Evolutionary conservation across 2,113 vertebrate genomes (phyloP).

Genomic region (Eidolon helvum): DNA sequence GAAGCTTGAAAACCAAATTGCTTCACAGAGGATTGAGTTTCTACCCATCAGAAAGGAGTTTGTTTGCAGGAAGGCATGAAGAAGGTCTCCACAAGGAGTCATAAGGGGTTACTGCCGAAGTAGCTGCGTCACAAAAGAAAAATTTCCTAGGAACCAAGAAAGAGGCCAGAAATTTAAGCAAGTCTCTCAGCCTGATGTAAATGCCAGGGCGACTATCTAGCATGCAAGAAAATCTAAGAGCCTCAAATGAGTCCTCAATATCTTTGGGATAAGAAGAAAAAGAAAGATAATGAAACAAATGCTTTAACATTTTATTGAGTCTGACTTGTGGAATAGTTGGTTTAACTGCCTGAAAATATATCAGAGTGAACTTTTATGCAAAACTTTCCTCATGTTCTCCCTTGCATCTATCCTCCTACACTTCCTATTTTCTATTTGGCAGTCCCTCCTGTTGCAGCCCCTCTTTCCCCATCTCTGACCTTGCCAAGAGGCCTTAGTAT

Average conservation of each 20-base stretch:
- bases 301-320: background rate
- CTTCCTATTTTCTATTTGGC: background rate
- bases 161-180: background rate
- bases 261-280: background rate
- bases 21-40: background rate
- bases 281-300: background rate
- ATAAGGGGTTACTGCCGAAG: background rate
- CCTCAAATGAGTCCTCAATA: constrained; percentile 7
- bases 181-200: background rate
- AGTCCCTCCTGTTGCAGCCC: accelerated
- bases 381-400: background rate
- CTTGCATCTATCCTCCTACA: background rate
- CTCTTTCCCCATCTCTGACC: background rate
- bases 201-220: background rate
- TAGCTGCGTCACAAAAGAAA: background rate
- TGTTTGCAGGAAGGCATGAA: background rate
- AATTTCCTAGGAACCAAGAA: background rate
- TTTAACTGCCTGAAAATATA: background rate
- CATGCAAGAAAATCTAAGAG: background rate
- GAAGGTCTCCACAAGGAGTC: background rate
- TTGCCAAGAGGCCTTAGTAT: background rate
- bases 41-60: background rate
- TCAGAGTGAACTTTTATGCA: background rate
- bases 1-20: background rate
- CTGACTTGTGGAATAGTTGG: background rate